These are phyloP conservation scores for Herpetotheres cachinnans DNA, from an alignment of 2,113 vertebrate genomes.

Conservation along the genomic window DNA sequence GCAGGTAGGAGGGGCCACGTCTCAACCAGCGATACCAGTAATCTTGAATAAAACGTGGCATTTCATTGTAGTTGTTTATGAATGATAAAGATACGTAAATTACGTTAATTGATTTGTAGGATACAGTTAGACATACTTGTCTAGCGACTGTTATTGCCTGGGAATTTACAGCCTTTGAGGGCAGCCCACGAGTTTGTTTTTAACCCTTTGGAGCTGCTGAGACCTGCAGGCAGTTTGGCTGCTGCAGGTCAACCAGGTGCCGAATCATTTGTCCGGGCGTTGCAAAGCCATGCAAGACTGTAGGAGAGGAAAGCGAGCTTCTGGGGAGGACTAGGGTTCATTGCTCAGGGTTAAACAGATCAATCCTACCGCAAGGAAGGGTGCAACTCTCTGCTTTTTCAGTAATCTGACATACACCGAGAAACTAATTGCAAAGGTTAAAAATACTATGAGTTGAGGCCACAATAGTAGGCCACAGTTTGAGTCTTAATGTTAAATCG, in stretches of 20 bases:
- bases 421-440: constrained; percentile 12
- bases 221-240: background rate
- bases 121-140: background rate
- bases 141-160: background rate
- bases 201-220: constrained; percentile 39
- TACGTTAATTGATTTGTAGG: background rate
- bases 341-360: background rate
- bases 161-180: constrained; percentile 30
- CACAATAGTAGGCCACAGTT: background rate
- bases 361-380: background rate
- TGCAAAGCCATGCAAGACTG: background rate
- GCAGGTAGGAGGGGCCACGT: background rate
- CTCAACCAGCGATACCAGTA: background rate
- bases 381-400: background rate
- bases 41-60: background rate
- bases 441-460: constrained; percentile 15
- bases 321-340: background rate
- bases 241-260: background rate
- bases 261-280: background rate
- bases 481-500: constrained; percentile 55
- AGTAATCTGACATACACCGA: background rate
- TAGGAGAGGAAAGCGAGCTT: background rate
- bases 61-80: background rate
- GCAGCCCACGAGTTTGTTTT: background rate
- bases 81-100: background rate